These are phyloP conservation scores for Scomber scombrus DNA, from an alignment of 2,113 vertebrate species.

Conservation along the genomic window DNA sequence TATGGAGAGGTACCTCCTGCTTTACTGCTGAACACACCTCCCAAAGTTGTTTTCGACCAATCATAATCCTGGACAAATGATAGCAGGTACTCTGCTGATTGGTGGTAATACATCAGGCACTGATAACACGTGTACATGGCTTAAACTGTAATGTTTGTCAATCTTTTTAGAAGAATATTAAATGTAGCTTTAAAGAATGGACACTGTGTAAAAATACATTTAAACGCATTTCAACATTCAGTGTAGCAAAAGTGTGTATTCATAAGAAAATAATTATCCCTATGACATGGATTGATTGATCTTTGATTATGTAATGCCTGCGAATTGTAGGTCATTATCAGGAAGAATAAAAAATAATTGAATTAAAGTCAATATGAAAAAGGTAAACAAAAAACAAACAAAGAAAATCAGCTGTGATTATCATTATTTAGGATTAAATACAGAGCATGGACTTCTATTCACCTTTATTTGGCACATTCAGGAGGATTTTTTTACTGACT, in stretches of 20 bases:
- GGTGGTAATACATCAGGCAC: background rate
- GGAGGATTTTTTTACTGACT: background rate
- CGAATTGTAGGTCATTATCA: too few species aligned
- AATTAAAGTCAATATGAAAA: too few species aligned
- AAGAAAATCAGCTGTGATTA: too few species aligned
- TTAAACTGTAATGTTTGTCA: background rate
- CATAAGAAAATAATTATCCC: background rate
- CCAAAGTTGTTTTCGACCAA: background rate
- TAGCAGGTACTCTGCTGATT: background rate
- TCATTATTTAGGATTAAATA: too few species aligned
- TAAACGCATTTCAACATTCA: background rate
- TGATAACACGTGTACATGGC: too few species aligned
- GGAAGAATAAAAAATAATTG: too few species aligned
- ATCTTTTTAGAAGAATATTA: background rate
- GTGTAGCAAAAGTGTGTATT: background rate
- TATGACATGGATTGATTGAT: background rate
- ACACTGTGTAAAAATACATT: background rate
- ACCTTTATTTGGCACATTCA: background rate
- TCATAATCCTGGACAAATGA: constrained; percentile 6
- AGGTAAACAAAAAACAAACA: too few species aligned
- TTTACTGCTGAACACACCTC: constrained; percentile 22
- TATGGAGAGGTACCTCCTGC: constrained; percentile 1
- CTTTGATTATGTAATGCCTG: too few species aligned
- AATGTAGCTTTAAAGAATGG: background rate
- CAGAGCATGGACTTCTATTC: background rate